phyloP scores from a whole-genome alignment of 2,888 invertebrate genomes.

The Perizoma flavofasciatum region DNA sequence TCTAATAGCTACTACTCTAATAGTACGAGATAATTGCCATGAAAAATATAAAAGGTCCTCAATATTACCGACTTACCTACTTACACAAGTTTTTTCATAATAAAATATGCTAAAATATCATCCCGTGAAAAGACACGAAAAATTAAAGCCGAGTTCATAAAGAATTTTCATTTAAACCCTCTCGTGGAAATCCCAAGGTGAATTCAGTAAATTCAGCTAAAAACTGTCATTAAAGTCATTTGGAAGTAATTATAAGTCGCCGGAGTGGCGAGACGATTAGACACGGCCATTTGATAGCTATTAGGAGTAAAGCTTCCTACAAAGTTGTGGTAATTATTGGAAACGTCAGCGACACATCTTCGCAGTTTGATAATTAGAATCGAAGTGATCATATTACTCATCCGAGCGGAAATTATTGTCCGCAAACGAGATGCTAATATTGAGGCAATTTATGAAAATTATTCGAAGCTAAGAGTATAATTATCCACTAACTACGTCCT shows the following conservation, averaged over 20 bases:
- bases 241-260: conserved; percentile 59
- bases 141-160: conserved; percentile 36
- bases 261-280: conserved; percentile 50
- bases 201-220: conserved; percentile 41
- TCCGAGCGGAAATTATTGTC: conserved; percentile 38
- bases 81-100: too few relatives aligned
- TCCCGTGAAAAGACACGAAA: conserved; percentile 29
- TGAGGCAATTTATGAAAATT: conserved; percentile 27
- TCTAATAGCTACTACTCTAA: too few relatives aligned
- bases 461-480: conserved; percentile 19
- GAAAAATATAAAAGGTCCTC: too few relatives aligned
- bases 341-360: conserved; percentile 34
- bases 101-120: background rate
- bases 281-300: conserved; percentile 56
- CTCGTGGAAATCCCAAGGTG: conserved; percentile 39
- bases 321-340: conserved; percentile 45
- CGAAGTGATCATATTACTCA: conserved; percentile 34
- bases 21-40: too few relatives aligned
- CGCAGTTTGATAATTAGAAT: conserved; percentile 31
- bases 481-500: background rate
- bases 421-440: conserved; percentile 35
- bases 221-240: conserved; percentile 61
- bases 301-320: conserved; percentile 47
- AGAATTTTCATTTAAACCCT: conserved; percentile 48
- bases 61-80: too few relatives aligned